Percentiles rank a stretch among this genome's conserved stretches.
Conservation (phyloP, 2,113 vertebrate genomes). For the Tupaia chinensis region DNA sequence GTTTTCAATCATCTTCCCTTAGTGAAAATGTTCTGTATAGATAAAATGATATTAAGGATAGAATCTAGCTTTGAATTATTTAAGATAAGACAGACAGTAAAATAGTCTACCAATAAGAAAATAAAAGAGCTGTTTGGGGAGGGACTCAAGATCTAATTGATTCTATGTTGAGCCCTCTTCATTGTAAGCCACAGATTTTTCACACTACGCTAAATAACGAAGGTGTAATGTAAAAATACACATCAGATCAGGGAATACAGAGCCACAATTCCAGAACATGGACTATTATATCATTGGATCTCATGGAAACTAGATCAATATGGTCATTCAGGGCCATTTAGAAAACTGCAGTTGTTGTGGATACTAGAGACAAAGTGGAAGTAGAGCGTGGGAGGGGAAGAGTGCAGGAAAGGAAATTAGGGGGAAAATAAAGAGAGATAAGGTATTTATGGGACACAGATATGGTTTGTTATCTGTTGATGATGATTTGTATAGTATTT, state of each 20-base stretch:
- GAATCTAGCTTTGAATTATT: not conserved
- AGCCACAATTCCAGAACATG: not conserved
- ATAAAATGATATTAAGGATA: not conserved
- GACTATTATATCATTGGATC: fast-evolving
- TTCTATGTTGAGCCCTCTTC: not conserved
- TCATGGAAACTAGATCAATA: not conserved
- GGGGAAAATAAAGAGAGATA: too few species aligned
- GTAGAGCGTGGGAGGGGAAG: too few species aligned
- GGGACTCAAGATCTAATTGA: not conserved
- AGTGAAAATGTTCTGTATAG: not conserved
- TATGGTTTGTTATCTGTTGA: too few species aligned
- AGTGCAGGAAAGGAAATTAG: too few species aligned
- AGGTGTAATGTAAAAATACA: not conserved
- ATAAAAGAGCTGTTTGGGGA: not conserved
- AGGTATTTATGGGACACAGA: too few species aligned
- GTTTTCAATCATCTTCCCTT: not conserved
- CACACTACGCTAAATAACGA: not conserved
- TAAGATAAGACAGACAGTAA: not conserved
- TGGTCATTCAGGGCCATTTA: not conserved
- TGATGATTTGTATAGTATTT: too few species aligned
- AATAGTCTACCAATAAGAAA: not conserved
- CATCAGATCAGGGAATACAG: not conserved
- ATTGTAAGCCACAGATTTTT: not conserved
- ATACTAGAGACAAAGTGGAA: too few species aligned
- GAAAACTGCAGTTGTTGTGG: too few species aligned